Conservation (phyloP, 1,140 invertebrate species). For the Cheumatopsyche charites region DNA sequence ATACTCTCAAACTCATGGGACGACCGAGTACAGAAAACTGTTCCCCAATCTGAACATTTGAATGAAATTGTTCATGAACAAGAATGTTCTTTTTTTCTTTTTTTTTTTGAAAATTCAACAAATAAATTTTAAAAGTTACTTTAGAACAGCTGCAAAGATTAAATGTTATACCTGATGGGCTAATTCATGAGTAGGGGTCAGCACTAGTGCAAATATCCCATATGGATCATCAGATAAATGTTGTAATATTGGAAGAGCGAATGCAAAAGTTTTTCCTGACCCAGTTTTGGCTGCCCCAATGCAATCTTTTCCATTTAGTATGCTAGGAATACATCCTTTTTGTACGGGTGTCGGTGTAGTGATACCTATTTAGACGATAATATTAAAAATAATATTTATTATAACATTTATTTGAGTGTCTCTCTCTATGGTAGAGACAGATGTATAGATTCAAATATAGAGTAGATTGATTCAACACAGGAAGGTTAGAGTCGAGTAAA, state of each 20-base stretch:
- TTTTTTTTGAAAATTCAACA: background rate
- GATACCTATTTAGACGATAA: constrained; percentile 65
- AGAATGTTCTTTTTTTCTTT: background rate
- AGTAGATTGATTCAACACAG: no score
- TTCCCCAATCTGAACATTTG: constrained; percentile 81
- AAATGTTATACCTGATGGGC: constrained; percentile 71
- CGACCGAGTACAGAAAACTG: constrained; percentile 91
- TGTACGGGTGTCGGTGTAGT: constrained; percentile 86
- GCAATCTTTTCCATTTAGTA: constrained; percentile 84
- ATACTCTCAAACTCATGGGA: constrained; percentile 80
- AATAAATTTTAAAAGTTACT: constrained; percentile 30
- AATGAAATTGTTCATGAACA: constrained; percentile 17
- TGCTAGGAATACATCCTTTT: constrained; percentile 78
- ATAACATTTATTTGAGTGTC: background rate
- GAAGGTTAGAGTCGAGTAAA: no score
- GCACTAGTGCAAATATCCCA: constrained; percentile 91
- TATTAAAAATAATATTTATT: background rate
- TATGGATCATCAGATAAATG: constrained; percentile 90
- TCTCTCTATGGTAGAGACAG: no score
- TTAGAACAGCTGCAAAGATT: constrained; percentile 16
- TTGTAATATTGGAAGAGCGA: constrained; percentile 94
- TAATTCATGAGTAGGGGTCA: constrained; percentile 96
- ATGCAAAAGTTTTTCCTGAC: constrained; percentile 97
- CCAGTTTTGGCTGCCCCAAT: constrained; percentile 97
- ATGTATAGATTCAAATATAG: no score